Evolutionary conservation across 2,888 invertebrate genomes (phyloP), one percentile per base, ranked within the genome.

Genomic region (Antheraea assamensis): DNA sequence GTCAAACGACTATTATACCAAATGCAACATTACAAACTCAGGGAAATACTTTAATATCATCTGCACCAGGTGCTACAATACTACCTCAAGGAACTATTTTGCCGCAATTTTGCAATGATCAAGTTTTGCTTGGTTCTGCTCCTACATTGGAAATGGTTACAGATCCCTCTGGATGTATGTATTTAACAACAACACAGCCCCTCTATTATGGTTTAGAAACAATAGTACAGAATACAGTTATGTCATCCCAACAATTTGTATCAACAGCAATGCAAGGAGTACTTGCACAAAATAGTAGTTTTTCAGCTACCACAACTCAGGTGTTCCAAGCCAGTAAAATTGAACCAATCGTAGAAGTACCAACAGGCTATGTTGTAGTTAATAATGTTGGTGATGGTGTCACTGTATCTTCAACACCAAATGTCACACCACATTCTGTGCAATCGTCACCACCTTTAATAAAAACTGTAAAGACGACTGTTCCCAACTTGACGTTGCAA

Each of bases 201-300:
- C 96, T 98, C 82, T 97, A 97, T 83, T 97, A 97, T 81, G 97
- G 97, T 0, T 93, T 98, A 77, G 98, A 98, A 91, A 98, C 98
- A 0, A 97, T 98, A 73, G 98, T 98, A 3, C 97, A 97, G 88
- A 98, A 98, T 83, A 98, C 98, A 7, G 97, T 98, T 0, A 97
- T 98, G 97, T 97, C 97, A n/a, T 97, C 97, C 31, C 97, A 97
- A 85, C 98, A 98, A 85, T 97, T 97, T 85, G 96, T 98, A 24
- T 97, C 97, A 5, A 97, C 97, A 2, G 96, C 97, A 8, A 96
- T 97, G 94, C 97, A 97, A 76, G 97, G 97, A 70, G 96, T 97
- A 3, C 93, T 97, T 49, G 97, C 97, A 73, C 97, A 97, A 81
- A 97, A 97, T 82, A 97, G 97, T 82, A 97, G 97, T 85, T 98